These are phyloP conservation scores for Calameuta pallipes DNA, from an alignment of 2,888 invertebrate species.

Conservation along the genomic window DNA sequence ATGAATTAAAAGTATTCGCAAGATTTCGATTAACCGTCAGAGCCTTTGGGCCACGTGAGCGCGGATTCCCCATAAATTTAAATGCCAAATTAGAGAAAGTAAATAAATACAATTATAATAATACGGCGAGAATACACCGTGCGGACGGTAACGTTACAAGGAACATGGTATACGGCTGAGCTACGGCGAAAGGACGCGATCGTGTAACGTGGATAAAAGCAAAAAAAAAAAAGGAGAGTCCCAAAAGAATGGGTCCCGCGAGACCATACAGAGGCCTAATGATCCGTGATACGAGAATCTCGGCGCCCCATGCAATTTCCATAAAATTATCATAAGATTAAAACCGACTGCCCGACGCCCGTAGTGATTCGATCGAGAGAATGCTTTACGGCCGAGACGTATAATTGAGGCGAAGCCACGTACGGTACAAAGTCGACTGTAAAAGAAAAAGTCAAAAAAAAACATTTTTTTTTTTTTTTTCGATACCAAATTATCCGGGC, in stretches of 20 bases:
- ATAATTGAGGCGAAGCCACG: not conserved
- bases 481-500: not conserved
- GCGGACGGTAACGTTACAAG: not conserved
- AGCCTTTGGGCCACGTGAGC: not conserved
- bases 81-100: not conserved
- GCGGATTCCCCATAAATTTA: not conserved
- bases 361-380: not conserved
- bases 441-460: not conserved
- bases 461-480: not conserved
- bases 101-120: not conserved
- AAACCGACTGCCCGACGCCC: constrained; percentile 33
- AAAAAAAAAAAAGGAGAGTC: not conserved
- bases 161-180: constrained; percentile 19
- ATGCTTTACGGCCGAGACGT: not conserved
- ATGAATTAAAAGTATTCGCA: not conserved
- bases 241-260: not conserved
- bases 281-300: constrained; percentile 58
- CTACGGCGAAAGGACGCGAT: constrained; percentile 24
- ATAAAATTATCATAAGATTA: constrained; percentile 65
- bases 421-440: not conserved
- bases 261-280: constrained; percentile 38
- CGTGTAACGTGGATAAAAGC: constrained; percentile 11
- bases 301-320: constrained; percentile 62
- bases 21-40: not conserved
- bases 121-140: not conserved